A percentile compares a stretch with the other conserved stretches of the same genome.
Evolutionary conservation across 2,113 vertebrate genomes (phyloP).

Genomic region (Amphilophus citrinellus): DNA sequence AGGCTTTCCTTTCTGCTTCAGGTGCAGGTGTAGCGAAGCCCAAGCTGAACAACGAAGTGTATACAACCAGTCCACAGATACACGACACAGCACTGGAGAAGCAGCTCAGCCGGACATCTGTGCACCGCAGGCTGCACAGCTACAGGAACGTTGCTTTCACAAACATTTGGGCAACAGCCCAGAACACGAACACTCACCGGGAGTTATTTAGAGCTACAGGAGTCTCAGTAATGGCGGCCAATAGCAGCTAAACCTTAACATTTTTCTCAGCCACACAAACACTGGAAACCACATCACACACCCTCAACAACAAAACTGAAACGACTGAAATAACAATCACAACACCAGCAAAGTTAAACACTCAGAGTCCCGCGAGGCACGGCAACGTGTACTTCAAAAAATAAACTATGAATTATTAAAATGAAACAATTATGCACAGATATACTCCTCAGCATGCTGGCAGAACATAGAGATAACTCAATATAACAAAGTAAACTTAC

Average conservation of each 20-base stretch:
- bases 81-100: neutral
- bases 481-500: neutral
- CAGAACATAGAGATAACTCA: fast-evolving
- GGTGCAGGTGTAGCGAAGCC: neutral
- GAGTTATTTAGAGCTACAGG: neutral
- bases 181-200: neutral
- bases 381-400: neutral
- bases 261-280: neutral
- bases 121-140: neutral
- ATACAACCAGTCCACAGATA: no score
- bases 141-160: neutral
- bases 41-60: no score
- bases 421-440: neutral
- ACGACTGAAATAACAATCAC: neutral
- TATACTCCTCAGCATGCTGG: neutral
- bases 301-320: neutral
- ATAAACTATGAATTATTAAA: neutral
- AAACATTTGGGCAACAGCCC: neutral
- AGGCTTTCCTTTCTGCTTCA: neutral
- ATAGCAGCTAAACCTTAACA: neutral
- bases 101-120: neutral
- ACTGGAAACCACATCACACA: neutral
- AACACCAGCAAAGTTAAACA: neutral
- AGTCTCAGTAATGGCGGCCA: neutral
- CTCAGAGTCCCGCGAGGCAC: fast-evolving